Evolutionary conservation across 1,140 invertebrate genomes (phyloP), one percentile per base, ranked within the genome.

Genomic region (Scaptodrosophila lebanonensis): DNA sequence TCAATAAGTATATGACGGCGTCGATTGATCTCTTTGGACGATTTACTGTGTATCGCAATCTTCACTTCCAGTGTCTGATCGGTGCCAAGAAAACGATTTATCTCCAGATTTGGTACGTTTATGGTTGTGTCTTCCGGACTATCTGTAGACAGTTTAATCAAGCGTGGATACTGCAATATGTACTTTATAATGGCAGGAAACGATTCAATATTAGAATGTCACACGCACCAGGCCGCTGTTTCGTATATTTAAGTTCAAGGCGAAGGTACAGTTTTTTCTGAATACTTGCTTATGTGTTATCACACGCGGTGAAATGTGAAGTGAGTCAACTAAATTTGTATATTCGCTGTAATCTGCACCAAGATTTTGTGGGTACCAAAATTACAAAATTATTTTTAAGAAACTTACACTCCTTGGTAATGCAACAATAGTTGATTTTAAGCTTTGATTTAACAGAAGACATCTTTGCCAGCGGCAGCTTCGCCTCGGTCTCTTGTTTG

Each of bases 321-420:
- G 38, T 1, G 47, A 40, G 2, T 82, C 62, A 8, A 82, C 39
- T 53, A 82, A 13, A 25, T 82, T 73, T 5, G 22, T 7, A 43
- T 70, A 66, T 1, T 82, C 76, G 11, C 33, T 57, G 13, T 53
- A 82, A 32, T 82, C 75, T 79, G n/a, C 1, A 5, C 16, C 0
- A n/a, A 0, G 11, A 20, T n/a, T 20, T 11, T 25, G 0, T 5
- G 8, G n/a, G 3, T 1, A 9, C 5, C n/a, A 32, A 16, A 7
- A 12, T 1, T 3, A 16, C 3, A 1, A 33, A 22, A 1, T 16
- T 12, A 5, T 29, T 15, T 11, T 9, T 2, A 15, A 0, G 13
- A 17, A 12, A n/a, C 69, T 51, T 52, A 82, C 76, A 82, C 9
- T 82, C 58, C 15, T 57, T 83, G 12, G 44, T 18, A 0, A 82